phyloP scores from a whole-genome alignment of 2,113 vertebrate species.

The Propithecus coquereli region DNA sequence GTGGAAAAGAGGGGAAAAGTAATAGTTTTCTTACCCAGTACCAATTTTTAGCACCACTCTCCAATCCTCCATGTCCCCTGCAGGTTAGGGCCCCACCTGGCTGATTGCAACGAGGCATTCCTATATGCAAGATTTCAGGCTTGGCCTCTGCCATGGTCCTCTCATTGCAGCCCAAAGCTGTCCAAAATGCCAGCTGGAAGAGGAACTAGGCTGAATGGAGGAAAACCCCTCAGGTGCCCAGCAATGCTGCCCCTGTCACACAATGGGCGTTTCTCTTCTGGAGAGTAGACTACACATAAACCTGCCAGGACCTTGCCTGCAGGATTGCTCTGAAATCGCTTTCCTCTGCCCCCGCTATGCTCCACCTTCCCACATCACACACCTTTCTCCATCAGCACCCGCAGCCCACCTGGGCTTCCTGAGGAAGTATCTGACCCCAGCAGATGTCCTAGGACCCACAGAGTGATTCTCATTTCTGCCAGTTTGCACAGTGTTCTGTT shows the following conservation, averaged over 20 bases:
- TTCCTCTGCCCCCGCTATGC: rapidly evolving
- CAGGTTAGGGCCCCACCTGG: background rate
- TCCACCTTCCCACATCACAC: rapidly evolving
- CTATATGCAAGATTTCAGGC: background rate
- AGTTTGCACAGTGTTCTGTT: background rate
- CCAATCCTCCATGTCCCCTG: rapidly evolving
- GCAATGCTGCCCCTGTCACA: background rate
- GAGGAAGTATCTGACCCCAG: too few species aligned
- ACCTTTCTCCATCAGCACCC: background rate
- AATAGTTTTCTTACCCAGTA: background rate
- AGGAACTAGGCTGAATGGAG: background rate
- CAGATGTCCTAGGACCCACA: background rate
- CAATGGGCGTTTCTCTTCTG: background rate
- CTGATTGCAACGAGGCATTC: background rate
- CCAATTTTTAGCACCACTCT: background rate
- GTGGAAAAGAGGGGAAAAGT: background rate
- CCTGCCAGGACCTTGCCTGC: background rate
- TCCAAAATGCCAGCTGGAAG: background rate
- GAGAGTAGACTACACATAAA: background rate
- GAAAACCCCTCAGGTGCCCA: background rate
- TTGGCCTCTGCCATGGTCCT: background rate
- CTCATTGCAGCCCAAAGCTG: background rate
- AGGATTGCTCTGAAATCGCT: background rate
- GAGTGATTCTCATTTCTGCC: background rate
- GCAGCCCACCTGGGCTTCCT: background rate